phyloP scores from a whole-genome alignment of 2,797 vertebrate species.

The Podargus strigoides region DNA sequence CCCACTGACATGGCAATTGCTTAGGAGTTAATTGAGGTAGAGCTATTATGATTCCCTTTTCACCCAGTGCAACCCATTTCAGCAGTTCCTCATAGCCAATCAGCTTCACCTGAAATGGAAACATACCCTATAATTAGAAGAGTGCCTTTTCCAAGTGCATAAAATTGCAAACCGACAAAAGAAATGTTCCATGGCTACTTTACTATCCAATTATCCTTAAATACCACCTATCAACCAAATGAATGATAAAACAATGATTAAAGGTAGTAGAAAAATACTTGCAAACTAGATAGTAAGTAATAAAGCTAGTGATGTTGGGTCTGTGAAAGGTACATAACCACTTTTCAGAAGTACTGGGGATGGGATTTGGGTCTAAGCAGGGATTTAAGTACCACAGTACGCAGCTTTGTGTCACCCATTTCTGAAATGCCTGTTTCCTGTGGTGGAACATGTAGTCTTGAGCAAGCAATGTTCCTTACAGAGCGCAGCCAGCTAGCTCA shows the following conservation, averaged over 20 bases:
- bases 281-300: neutral
- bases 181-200: neutral
- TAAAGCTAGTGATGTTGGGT: neutral
- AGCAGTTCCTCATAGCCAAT: conserved; percentile 78
- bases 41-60: conserved; percentile 77
- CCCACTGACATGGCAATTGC: conserved; percentile 82
- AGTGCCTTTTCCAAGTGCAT: neutral
- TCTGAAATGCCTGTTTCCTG: neutral
- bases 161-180: neutral
- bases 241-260: neutral
- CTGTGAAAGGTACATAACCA: neutral
- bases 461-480: neutral
- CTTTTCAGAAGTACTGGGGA: neutral
- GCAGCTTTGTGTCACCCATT: neutral
- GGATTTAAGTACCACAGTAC: neutral
- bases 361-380: neutral
- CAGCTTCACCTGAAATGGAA: conserved; percentile 80
- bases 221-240: neutral
- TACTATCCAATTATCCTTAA: neutral
- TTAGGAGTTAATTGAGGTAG: conserved; percentile 74
- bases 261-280: neutral
- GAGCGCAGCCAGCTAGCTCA: neutral
- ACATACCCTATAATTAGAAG: neutral
- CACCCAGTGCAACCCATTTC: conserved; percentile 76
- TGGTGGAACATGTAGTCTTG: neutral